Percentiles rank a stretch among this genome's conserved stretches.
Conservation (phyloP, 2,797 vertebrate species). For the Myotis planiceps region DNA sequence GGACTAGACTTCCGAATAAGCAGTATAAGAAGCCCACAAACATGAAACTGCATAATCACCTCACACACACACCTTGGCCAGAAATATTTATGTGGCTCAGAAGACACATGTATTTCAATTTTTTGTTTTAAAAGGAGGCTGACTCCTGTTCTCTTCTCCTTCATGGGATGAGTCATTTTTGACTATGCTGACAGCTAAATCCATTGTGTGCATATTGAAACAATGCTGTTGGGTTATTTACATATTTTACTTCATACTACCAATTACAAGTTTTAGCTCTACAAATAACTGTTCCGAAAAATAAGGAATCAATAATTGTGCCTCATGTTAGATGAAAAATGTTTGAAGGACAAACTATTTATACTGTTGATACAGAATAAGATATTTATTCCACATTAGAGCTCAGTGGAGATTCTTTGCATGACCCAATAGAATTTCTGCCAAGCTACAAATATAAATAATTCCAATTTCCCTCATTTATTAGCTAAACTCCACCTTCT, state of each 20-base stretch:
- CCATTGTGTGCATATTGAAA: background rate
- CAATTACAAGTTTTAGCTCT: background rate
- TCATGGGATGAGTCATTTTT: background rate
- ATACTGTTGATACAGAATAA: background rate
- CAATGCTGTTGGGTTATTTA: background rate
- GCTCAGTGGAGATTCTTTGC: background rate
- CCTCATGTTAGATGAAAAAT: background rate
- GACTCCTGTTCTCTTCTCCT: background rate
- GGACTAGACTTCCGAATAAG: slow-evolving; percentile 92
- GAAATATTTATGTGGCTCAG: background rate
- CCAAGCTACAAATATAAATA: background rate
- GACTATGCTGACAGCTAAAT: background rate
- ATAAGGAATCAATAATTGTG: background rate
- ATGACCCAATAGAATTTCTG: background rate
- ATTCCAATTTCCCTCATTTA: background rate
- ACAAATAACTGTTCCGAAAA: background rate
- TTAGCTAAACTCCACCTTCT: background rate
- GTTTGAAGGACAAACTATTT: background rate
- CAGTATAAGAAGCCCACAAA: slow-evolving; percentile 88
- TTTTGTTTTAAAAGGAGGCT: background rate
- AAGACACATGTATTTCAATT: background rate
- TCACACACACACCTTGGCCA: slow-evolving; percentile 10
- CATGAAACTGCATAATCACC: slow-evolving; percentile 79
- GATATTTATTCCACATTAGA: background rate
- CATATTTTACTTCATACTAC: background rate